phyloP scores from a whole-genome alignment of 2,888 invertebrate genomes.

The Conomelus anceps region DNA sequence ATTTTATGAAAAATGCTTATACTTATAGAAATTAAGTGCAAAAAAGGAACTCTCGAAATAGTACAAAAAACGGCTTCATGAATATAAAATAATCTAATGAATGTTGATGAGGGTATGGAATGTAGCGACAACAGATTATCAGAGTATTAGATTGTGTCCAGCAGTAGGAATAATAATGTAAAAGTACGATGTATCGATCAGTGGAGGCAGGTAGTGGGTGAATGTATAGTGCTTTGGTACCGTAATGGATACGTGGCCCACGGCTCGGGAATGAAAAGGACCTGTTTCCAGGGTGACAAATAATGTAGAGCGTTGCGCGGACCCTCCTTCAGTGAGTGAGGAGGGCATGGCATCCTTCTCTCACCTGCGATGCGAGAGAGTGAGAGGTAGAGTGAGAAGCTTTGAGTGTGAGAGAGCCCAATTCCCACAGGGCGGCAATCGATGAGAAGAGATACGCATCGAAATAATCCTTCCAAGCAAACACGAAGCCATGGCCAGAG shows the following conservation, averaged over 20 bases:
- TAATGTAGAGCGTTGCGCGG: not conserved
- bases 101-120: not conserved
- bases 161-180: not conserved
- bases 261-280: no score
- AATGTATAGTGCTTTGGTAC: not conserved
- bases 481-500: not conserved
- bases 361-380: not conserved
- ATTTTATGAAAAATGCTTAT: no score
- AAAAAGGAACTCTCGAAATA: not conserved
- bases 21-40: no score
- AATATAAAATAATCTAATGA: not conserved
- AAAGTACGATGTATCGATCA: not conserved
- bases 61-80: not conserved
- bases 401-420: not conserved
- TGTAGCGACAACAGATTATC: not conserved
- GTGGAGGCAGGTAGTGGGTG: no score
- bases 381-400: not conserved
- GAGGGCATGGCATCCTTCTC: no score
- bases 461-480: slow-evolving; percentile 11
- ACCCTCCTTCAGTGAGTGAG: not conserved
- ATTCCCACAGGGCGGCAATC: slow-evolving; percentile 4
- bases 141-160: not conserved
- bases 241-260: not conserved
- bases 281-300: not conserved
- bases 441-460: slow-evolving; percentile 1